Base-by-base conservation (phyloP, 2,888 invertebrate genomes). In the Athripsodes cinereus region DNA sequence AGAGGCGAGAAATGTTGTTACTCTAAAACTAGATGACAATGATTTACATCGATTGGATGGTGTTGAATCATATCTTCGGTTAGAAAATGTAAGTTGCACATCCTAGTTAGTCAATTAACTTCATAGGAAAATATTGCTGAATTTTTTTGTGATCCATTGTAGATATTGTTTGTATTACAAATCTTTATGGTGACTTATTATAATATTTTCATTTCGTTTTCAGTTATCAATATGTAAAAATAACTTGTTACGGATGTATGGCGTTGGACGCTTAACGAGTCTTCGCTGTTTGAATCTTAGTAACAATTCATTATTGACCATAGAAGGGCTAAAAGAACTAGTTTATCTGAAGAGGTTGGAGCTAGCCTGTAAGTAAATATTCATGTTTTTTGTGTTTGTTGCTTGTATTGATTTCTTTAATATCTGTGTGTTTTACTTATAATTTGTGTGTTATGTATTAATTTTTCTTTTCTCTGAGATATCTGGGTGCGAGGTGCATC, bases 271-370 rank as follows among this genome's bases (percentile, higher is more conserved):
- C 53, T 76, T 96, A 61, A 86, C 87, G 64, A 87, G 88, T 69
- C 77, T 96, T 55, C 85, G 90, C 40, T 85, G 88, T 46, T 74
- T 96, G 62, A 89, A 93, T 71, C 79, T 96, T 49, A 88, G 92
- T 64, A 87, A 91, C 70, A 96, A 96, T 75, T 88, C 88, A 53
- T 91, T 96, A 64, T 79, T 92, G 48, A 88, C 89, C 58, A 92
- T 95, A 68, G 95, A 96, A 73, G 95, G 94, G 10, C 76, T 95
- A 13, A 91, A 91, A 71, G 92, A 93, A 60, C 80, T 96, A 64
- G 79, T 83, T 54, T 87, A 90, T 68, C 78, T 96, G 60, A 86
- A 87, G 69, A 87, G 88, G 69, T 78, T 96, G 53, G 91, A 92
- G 74, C 78, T 96, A 57, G 76, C 79, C 62, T 78, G 79, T 79